Evolutionary conservation across 2,113 vertebrate species (phyloP).

Genomic region (Diglossa brunneiventris): DNA sequence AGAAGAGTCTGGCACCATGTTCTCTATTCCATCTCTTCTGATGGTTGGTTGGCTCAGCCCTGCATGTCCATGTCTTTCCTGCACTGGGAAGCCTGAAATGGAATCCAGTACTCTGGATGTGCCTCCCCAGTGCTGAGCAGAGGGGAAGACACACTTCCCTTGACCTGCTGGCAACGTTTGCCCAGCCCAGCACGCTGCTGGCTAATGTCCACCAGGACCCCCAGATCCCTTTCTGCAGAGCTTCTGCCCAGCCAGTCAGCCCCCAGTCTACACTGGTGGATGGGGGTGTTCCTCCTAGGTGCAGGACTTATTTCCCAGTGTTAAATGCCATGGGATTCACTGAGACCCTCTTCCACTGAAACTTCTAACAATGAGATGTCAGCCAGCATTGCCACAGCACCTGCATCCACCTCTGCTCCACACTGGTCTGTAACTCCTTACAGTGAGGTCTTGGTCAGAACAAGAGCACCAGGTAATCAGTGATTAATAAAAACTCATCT

Average conservation of each 20-base stretch:
- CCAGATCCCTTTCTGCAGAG: neutral
- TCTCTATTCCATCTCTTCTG: neutral
- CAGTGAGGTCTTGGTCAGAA: fast-evolving
- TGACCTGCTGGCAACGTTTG: neutral
- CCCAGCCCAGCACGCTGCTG: neutral
- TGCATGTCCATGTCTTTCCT: neutral
- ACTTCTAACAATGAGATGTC: fast-evolving
- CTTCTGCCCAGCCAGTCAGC: neutral
- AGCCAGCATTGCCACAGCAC: neutral
- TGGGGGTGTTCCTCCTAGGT: neutral
- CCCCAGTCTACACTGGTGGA: neutral
- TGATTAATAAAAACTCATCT: neutral
- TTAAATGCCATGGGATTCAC: neutral
- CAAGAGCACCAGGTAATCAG: neutral
- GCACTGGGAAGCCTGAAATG: neutral
- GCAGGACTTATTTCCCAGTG: neutral
- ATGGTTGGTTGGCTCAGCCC: neutral
- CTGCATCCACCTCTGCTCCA: neutral
- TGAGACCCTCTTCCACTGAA: neutral
- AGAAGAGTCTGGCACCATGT: neutral
- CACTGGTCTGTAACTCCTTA: fast-evolving
- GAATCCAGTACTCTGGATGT: neutral
- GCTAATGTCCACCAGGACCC: neutral
- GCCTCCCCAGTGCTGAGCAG: neutral
- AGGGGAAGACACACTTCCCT: neutral